Percentiles rank a stretch among this genome's conserved stretches.
phyloP scores from a whole-genome alignment of 1,140 invertebrate genomes.

The Drosophila nasuta region DNA sequence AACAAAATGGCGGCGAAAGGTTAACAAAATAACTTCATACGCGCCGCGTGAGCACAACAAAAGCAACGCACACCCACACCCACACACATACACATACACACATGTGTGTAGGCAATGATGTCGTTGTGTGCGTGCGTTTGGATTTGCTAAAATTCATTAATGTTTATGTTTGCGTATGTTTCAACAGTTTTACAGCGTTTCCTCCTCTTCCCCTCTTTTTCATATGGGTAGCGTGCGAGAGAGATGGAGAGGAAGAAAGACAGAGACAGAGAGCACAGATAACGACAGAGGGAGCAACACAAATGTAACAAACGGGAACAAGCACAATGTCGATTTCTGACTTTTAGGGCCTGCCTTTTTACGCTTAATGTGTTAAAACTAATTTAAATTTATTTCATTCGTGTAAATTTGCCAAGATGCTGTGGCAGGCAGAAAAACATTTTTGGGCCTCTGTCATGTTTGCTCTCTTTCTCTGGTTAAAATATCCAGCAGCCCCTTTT shows the following conservation, averaged over 20 bases:
- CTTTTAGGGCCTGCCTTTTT: conserved; percentile 73
- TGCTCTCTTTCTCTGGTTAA: conserved; percentile 9
- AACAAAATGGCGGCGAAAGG: conserved; percentile 76
- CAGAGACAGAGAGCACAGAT: conserved; percentile 6
- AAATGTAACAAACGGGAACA: conserved; percentile 20
- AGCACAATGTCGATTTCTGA: conserved; percentile 67
- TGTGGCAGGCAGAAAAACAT: conserved; percentile 48
- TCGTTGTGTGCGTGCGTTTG: conserved; percentile 57
- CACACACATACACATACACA: conserved; percentile 1
- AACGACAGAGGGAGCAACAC: conserved; percentile 18
- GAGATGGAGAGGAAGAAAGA: neutral
- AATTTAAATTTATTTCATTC: conserved; percentile 82
- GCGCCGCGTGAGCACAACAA: conserved; percentile 46
- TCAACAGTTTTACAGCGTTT: conserved; percentile 59
- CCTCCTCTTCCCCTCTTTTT: conserved; percentile 15
- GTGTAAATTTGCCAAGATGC: conserved; percentile 71
- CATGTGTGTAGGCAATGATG: neutral
- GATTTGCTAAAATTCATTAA: conserved; percentile 82
- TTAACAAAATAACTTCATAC: conserved; percentile 82
- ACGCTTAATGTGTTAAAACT: conserved; percentile 83
- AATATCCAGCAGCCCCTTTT: neutral
- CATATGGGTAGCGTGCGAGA: neutral
- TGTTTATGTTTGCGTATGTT: conserved; percentile 79
- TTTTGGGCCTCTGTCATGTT: conserved; percentile 38
- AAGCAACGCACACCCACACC: conserved; percentile 19